phyloP scores from a whole-genome alignment of 2,797 vertebrate species.

The Rhodeus uyekii region DNA sequence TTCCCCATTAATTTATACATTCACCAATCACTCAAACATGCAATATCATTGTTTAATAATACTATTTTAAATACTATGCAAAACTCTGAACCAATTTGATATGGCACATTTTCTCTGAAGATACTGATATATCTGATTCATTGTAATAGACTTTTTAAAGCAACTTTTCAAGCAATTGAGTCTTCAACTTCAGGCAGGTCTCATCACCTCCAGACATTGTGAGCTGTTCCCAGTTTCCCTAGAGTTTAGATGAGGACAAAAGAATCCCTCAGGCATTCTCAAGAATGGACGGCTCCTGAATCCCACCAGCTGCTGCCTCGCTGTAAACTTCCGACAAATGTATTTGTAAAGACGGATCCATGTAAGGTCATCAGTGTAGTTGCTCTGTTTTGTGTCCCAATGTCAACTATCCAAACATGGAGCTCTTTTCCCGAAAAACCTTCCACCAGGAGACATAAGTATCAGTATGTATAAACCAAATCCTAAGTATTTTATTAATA shows the following conservation, averaged over 20 bases:
- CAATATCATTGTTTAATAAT: no score
- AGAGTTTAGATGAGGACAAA: slow-evolving; percentile 65
- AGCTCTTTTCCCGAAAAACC: slow-evolving; percentile 65
- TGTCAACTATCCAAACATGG: slow-evolving; percentile 76
- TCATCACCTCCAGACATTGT: slow-evolving; percentile 45
- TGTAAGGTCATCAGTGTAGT: slow-evolving; percentile 74
- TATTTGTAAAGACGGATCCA: slow-evolving; percentile 74
- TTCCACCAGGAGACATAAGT: slow-evolving; percentile 59
- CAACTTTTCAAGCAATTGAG: background rate
- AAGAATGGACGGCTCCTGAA: slow-evolving; percentile 52
- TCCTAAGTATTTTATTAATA: slow-evolving; percentile 42
- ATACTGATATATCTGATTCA: background rate
- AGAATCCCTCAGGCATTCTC: slow-evolving; percentile 37
- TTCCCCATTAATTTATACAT: no score
- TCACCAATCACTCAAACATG: no score
- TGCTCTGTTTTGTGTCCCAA: slow-evolving; percentile 76
- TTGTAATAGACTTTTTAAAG: background rate
- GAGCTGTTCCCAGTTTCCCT: background rate
- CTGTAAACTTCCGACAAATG: slow-evolving; percentile 68
- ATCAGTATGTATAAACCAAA: slow-evolving; percentile 46
- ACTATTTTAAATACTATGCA: background rate
- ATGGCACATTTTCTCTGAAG: background rate
- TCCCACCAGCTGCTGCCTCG: slow-evolving; percentile 60
- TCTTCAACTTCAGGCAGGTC: background rate
- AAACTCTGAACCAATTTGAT: no score